phyloP scores from a whole-genome alignment of 2,113 vertebrate species.

The Lanius ludovicianus region DNA sequence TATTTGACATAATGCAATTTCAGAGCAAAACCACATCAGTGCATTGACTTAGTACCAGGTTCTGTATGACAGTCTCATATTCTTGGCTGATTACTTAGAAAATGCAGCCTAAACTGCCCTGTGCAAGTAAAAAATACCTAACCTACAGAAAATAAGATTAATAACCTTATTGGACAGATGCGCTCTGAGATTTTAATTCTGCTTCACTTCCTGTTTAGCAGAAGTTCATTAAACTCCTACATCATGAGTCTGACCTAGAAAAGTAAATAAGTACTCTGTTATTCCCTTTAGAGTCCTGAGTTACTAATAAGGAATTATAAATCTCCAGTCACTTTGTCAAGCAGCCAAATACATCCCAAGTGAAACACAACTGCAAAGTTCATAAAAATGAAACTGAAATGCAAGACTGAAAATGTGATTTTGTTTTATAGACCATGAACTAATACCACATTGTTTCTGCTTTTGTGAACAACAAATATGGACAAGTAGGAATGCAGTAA shows the following conservation, averaged over 20 bases:
- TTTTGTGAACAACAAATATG: neutral
- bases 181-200: slow-evolving; percentile 42
- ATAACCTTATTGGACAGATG: slow-evolving; percentile 36
- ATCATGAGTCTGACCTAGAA: slow-evolving; percentile 53
- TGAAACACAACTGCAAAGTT: slow-evolving; percentile 53
- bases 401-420: slow-evolving; percentile 31
- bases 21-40: slow-evolving; percentile 39
- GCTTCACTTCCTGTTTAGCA: slow-evolving; percentile 55
- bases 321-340: slow-evolving; percentile 63
- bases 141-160: slow-evolving; percentile 31
- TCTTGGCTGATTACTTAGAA: slow-evolving; percentile 12
- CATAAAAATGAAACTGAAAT: slow-evolving; percentile 61
- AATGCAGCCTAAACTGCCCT: neutral
- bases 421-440: slow-evolving; percentile 53
- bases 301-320: slow-evolving; percentile 67
- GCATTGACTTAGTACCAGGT: slow-evolving; percentile 29
- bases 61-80: neutral
- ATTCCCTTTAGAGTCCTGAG: slow-evolving; percentile 49
- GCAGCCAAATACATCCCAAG: slow-evolving; percentile 54
- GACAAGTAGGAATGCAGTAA: neutral
- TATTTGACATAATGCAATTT: slow-evolving; percentile 40
- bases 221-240: slow-evolving; percentile 67
- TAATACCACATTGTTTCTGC: neutral
- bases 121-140: neutral
- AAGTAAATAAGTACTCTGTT: slow-evolving; percentile 60